Percentiles rank a stretch among this genome's conserved stretches.
These are phyloP conservation scores for Cathartes aura DNA, from an alignment of 2,113 vertebrate genomes.

Conservation along the genomic window DNA sequence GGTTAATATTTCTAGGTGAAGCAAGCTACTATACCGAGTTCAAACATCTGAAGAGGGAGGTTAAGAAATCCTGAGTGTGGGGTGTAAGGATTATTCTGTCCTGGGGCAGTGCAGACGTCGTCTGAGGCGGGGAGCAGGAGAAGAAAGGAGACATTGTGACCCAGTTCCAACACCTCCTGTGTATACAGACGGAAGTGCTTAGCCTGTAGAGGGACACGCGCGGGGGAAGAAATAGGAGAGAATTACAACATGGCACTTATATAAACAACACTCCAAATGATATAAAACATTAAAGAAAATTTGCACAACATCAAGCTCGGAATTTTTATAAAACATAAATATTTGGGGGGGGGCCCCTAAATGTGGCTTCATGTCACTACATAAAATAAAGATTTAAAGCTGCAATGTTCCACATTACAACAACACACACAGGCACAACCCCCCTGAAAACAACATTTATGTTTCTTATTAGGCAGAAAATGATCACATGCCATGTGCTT, in stretches of 20 bases:
- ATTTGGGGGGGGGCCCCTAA: conserved; percentile 69
- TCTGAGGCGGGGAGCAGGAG: conserved; percentile 95
- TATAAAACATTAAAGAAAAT: conserved; percentile 84
- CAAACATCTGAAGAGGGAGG: conserved; percentile 99
- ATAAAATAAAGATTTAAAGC: conserved; percentile 85
- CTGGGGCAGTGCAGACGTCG: conserved; percentile 96
- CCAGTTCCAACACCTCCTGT: conserved; percentile 97
- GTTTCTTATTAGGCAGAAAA: conserved; percentile 86
- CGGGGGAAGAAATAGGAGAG: conserved; percentile 81
- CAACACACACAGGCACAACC: conserved; percentile 54
- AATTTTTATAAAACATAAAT: conserved; percentile 85
- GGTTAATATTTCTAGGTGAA: conserved; percentile 88
- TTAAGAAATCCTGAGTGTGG: conserved; percentile 94
- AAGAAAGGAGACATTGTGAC: conserved; percentile 97
- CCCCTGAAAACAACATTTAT: conserved; percentile 85
- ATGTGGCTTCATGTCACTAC: conserved; percentile 81
- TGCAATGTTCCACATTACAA: conserved; percentile 81
- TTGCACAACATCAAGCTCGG: conserved; percentile 80
- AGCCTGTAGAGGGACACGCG: conserved; percentile 88
- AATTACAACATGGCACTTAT: conserved; percentile 83
- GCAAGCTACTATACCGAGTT: conserved; percentile 91
- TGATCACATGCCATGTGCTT: conserved; percentile 82
- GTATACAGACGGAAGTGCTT: conserved; percentile 96
- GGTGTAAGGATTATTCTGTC: conserved; percentile 96
- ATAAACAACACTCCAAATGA: conserved; percentile 80